Evolutionary conservation across 2,888 invertebrate genomes (phyloP).

Genomic region (Blomia tropicalis): DNA sequence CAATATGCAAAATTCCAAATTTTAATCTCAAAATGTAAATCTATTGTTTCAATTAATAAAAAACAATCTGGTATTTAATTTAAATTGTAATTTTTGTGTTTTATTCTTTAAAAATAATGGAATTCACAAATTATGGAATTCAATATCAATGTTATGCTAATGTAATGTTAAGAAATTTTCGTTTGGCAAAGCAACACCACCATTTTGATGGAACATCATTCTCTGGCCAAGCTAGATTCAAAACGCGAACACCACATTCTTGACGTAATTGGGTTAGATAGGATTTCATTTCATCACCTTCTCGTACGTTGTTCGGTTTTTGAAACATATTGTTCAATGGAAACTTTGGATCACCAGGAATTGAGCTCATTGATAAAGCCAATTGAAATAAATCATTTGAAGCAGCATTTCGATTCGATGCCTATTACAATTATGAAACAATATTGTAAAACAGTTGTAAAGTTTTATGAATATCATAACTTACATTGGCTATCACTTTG

Average conservation of each 20-base stretch:
- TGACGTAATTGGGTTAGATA: conserved; percentile 87
- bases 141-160: conserved; percentile 47
- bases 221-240: conserved; percentile 40
- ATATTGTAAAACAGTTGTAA: conserved; percentile 40
- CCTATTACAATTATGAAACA: conserved; percentile 56
- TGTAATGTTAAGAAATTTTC: conserved; percentile 99
- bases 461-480: too few relatives aligned
- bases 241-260: conserved; percentile 81
- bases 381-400: conserved; percentile 89
- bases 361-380: conserved; percentile 56
- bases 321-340: conserved; percentile 92
- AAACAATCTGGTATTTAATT: not conserved
- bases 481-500: conserved; percentile 62
- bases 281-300: conserved; percentile 60
- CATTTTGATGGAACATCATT: conserved; percentile 67
- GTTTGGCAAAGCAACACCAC: conserved; percentile 98
- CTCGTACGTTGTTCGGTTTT: conserved; percentile 57
- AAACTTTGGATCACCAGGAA: conserved; percentile 73
- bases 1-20: not conserved
- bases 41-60: too few relatives aligned
- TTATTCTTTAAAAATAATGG: not conserved
- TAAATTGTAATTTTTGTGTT: not conserved
- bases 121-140: not conserved
- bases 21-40: too few relatives aligned
- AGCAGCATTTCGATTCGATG: conserved; percentile 50